Conservation (phyloP, 2,113 vertebrate species). For the Picathartes gymnocephalus region DNA sequence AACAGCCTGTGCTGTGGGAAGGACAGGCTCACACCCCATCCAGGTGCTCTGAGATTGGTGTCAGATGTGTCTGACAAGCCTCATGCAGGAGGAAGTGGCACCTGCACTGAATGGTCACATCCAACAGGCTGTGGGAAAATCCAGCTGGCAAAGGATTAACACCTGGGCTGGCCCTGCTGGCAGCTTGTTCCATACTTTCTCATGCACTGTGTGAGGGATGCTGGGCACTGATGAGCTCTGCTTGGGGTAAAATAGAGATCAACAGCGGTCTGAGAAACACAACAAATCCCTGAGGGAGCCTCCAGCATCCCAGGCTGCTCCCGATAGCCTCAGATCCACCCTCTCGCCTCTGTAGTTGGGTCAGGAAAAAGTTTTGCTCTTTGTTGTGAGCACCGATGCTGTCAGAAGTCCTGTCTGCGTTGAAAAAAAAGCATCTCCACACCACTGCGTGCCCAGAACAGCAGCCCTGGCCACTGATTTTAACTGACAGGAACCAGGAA, state of each 20-base stretch:
- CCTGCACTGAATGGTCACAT: not conserved
- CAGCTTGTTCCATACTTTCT: fast-evolving
- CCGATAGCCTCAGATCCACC: not conserved
- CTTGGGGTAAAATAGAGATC: not conserved
- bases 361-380: not conserved
- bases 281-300: not conserved
- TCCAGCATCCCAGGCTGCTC: not conserved
- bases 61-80: not conserved
- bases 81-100: not conserved
- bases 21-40: not conserved
- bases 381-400: not conserved
- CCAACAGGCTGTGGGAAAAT: not conserved
- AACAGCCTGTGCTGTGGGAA: not conserved
- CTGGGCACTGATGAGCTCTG: not conserved
- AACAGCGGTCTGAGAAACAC: not conserved
- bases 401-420: not conserved
- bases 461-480: not conserved
- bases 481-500: not conserved
- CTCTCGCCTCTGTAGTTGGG: fast-evolving
- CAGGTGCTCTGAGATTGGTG: not conserved
- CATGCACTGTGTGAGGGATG: not conserved
- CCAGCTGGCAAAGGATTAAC: not conserved
- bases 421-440: not conserved
- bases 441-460: fast-evolving
- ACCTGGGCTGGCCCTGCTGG: not conserved